Evolutionary conservation across 2,113 vertebrate species (phyloP).

Genomic region (Phoxinus phoxinus): DNA sequence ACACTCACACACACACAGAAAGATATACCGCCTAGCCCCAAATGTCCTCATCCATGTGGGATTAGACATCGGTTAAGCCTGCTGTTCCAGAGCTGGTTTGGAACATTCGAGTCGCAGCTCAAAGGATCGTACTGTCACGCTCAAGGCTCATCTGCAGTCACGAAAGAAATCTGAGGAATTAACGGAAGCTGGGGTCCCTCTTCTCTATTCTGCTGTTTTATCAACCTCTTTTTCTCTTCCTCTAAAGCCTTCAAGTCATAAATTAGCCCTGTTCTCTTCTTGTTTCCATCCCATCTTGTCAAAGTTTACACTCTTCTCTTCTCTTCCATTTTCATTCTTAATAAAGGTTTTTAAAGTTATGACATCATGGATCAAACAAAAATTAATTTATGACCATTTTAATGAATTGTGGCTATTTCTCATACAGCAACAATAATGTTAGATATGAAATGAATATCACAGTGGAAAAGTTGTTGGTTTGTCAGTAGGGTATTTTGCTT

Average conservation of each 20-base stretch:
- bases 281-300: not conserved
- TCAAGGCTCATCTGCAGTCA: conserved; percentile 44
- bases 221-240: conserved; percentile 13
- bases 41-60: conserved; percentile 40
- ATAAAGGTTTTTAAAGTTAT: too few species aligned
- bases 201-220: conserved; percentile 30
- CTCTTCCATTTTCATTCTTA: not conserved
- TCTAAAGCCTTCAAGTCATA: not conserved
- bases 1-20: not conserved
- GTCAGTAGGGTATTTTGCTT: not conserved
- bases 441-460: not conserved
- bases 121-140: conserved; percentile 48
- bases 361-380: too few species aligned
- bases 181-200: conserved; percentile 29
- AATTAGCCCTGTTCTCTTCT: not conserved
- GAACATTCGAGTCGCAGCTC: conserved; percentile 40
- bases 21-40: conserved; percentile 17
- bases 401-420: not conserved
- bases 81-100: conserved; percentile 55
- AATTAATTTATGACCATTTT: too few species aligned
- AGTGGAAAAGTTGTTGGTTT: not conserved
- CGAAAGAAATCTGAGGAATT: conserved; percentile 50
- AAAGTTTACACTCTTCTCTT: not conserved
- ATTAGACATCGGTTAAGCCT: conserved; percentile 57
- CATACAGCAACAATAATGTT: not conserved